Percentiles rank a stretch among this genome's conserved stretches.
Conservation (phyloP, 2,888 invertebrate genomes). For the Dynastes grantii region DNA sequence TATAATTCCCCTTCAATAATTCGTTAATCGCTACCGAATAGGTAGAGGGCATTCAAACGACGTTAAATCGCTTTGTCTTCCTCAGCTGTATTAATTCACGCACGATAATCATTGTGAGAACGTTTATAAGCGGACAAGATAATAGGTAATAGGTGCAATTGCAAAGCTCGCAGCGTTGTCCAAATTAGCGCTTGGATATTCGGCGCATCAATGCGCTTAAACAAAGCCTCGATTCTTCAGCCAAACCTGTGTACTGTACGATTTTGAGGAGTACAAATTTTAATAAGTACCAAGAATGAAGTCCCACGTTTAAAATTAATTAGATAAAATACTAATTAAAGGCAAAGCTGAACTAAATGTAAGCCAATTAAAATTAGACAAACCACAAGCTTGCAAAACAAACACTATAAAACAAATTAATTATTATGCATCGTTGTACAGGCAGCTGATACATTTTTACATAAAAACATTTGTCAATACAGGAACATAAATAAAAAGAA, state of each 20-base stretch:
- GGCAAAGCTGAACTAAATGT: no score
- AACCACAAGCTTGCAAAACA: no score
- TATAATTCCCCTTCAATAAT: conserved; percentile 10
- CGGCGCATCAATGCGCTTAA: neutral
- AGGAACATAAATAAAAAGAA: no score
- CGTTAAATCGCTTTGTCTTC: conserved; percentile 12
- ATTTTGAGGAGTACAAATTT: no score
- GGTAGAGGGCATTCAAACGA: neutral
- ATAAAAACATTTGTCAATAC: no score
- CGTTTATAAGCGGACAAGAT: conserved; percentile 1
- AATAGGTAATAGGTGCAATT: neutral
- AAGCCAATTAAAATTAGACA: no score
- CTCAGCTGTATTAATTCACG: conserved; percentile 10
- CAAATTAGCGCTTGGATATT: neutral
- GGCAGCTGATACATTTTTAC: no score
- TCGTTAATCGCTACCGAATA: conserved; percentile 4
- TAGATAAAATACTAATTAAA: no score
- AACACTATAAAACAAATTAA: no score
- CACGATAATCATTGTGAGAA: neutral
- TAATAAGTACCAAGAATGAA: no score
- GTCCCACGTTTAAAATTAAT: no score
- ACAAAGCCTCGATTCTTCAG: conserved; percentile 10
- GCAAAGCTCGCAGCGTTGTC: conserved; percentile 1
- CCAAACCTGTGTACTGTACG: neutral
- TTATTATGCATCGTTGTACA: no score